Evolutionary conservation across 1,140 invertebrate species (phyloP), one percentile per base, ranked within the genome.

Genomic region (Danaus plexippus): DNA sequence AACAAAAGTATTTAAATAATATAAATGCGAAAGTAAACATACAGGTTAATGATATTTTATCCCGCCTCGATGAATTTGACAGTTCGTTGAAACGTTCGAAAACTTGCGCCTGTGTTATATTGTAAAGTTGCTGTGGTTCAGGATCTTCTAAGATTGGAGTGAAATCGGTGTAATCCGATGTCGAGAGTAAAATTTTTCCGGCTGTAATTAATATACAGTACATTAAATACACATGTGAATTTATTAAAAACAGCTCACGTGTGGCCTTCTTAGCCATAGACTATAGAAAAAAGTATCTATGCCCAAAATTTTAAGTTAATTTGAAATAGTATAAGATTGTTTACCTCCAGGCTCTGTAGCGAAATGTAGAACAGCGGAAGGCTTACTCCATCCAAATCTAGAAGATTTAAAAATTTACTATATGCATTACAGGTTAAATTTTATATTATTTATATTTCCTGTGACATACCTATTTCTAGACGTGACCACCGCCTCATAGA

Each of bases 401-500:
- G 10, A 64, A 52, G 63, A 58, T 57, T 54, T 15, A 18, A 43
- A 55, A 56, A 5, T 7, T 32, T 32, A 32, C 7, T 3, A 32
- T 32, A 32, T 32, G 22, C 1, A 32, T 32, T 32, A 3, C 7
- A 32, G 2, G 7, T 32, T 6, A 32, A 32, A 2, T 32, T 32
- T 2, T 0, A 32, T 8, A 32, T 32, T 32, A 32, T 7, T 32
- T 32, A 32, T 32, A 32, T 4, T 32, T 32, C 7, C 22, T 32
- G n/a, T 41, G 9, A 47, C 11, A 10, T 62, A 80, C 80, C 90
- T 89, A 80, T 94, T 94, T 78, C 91, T 90, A 1, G 71, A 73
- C 6, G 90, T 88, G 8, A 94, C 87, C 2, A 91, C 80, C 0
- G 91, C 92, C 74, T 94, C 93, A 65, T 94, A 94, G 5, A 91